Percentiles rank a stretch among this genome's conserved stretches.
These are phyloP conservation scores for Penaeus vannamei DNA, from an alignment of 1,140 invertebrate genomes.

Conservation along the genomic window DNA sequence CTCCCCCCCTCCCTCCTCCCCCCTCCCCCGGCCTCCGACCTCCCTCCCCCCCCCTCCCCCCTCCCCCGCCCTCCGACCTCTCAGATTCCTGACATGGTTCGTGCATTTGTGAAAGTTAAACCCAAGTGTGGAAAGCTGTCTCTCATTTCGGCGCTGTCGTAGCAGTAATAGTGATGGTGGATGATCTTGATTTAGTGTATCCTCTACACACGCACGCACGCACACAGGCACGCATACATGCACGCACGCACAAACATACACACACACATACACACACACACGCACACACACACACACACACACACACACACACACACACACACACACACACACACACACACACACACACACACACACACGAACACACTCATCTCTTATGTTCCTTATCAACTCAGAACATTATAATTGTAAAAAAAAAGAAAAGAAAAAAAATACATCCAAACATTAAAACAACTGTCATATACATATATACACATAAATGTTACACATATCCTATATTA, in stretches of 20 bases:
- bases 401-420: background rate
- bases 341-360: background rate
- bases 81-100: too few relatives aligned
- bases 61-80: too few relatives aligned
- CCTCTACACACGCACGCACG: background rate
- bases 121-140: too few relatives aligned
- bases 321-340: background rate
- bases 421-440: background rate
- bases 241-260: background rate
- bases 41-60: too few relatives aligned
- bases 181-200: background rate
- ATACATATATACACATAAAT: background rate
- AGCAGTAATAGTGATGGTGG: background rate
- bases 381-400: background rate
- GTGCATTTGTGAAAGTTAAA: too few relatives aligned
- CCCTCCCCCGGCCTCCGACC: too few relatives aligned
- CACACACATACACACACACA: background rate
- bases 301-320: background rate
- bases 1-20: too few relatives aligned
- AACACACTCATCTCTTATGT: background rate
- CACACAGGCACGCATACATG: background rate
- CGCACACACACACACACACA: background rate
- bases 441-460: background rate
- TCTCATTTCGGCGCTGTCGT: too few relatives aligned
- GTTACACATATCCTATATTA: background rate